These are phyloP conservation scores for Serrognathus titanus DNA, from an alignment of 2,888 invertebrate genomes.

Conservation along the genomic window DNA sequence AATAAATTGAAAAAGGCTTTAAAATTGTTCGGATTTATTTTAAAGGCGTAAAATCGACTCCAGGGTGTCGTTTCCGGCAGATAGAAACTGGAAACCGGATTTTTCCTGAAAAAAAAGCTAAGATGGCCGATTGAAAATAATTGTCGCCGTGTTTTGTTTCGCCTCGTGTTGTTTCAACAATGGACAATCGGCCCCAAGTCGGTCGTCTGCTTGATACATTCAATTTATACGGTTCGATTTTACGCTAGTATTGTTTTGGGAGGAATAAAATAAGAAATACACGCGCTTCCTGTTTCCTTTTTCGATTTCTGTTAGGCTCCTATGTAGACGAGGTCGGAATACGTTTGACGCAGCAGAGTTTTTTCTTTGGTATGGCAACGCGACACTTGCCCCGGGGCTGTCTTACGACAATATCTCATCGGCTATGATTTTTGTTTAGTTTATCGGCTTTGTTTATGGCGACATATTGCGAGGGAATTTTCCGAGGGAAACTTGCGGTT, in stretches of 20 bases:
- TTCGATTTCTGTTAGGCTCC: conserved; percentile 20
- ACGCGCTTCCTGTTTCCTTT: conserved; percentile 23
- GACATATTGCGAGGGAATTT: conserved; percentile 36
- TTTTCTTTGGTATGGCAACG: conserved; percentile 23
- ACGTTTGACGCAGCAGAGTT: conserved; percentile 18
- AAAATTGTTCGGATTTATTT: conserved; percentile 42
- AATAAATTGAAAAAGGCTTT: conserved; percentile 42
- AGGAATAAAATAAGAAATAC: conserved; percentile 45
- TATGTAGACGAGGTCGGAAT: conserved; percentile 13
- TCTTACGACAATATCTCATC: conserved; percentile 30
- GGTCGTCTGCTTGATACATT: conserved; percentile 47
- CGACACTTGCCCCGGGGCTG: conserved; percentile 21
- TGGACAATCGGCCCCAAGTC: conserved; percentile 45
- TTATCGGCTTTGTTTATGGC: conserved; percentile 41
- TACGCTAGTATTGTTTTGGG: conserved; percentile 44
- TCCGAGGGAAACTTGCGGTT: conserved; percentile 30
- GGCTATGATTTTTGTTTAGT: conserved; percentile 39
- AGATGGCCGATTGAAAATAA: conserved; percentile 49
- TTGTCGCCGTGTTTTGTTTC: conserved; percentile 46
- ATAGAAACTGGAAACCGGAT: conserved; percentile 40
- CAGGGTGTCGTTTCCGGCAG: conserved; percentile 37
- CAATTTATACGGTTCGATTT: conserved; percentile 40
- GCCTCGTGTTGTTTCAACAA: conserved; percentile 39
- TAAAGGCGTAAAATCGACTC: conserved; percentile 41
- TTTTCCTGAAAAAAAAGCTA: conserved; percentile 29